These are phyloP conservation scores for Todiramphus saurophagus DNA, from an alignment of 2,113 vertebrate species.

Conservation along the genomic window DNA sequence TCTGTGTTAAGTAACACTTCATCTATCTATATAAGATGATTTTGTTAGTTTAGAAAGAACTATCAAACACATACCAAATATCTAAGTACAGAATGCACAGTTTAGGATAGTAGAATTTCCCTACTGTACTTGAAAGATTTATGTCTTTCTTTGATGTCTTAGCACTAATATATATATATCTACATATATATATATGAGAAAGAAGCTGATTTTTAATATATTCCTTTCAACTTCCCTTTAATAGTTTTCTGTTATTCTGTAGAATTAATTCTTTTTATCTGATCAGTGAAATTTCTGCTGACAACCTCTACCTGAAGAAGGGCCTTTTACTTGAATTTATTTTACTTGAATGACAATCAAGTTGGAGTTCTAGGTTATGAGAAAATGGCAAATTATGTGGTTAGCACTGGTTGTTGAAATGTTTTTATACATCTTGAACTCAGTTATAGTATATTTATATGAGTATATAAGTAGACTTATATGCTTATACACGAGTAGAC, in stretches of 20 bases:
- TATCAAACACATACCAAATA: background rate
- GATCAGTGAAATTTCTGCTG: background rate
- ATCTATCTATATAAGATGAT: background rate
- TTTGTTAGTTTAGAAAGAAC: background rate
- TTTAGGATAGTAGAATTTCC: background rate
- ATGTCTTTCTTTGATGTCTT: background rate
- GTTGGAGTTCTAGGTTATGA: background rate
- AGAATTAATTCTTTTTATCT: background rate
- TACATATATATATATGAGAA: background rate
- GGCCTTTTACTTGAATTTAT: accelerated
- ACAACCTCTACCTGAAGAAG: background rate
- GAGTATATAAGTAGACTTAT: too few relatives aligned
- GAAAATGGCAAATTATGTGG: background rate
- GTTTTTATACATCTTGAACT: background rate
- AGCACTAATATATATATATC: background rate
- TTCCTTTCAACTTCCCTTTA: background rate
- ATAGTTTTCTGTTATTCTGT: background rate
- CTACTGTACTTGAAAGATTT: background rate
- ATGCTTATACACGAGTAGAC: background rate
- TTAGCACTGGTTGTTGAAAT: background rate
- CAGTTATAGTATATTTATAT: background rate
- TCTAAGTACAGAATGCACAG: background rate
- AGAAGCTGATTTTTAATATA: background rate
- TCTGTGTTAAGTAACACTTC: background rate
- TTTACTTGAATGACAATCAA: background rate